These are phyloP conservation scores for Aphidius gifuensis DNA, from an alignment of 1,140 invertebrate genomes.

Conservation along the genomic window DNA sequence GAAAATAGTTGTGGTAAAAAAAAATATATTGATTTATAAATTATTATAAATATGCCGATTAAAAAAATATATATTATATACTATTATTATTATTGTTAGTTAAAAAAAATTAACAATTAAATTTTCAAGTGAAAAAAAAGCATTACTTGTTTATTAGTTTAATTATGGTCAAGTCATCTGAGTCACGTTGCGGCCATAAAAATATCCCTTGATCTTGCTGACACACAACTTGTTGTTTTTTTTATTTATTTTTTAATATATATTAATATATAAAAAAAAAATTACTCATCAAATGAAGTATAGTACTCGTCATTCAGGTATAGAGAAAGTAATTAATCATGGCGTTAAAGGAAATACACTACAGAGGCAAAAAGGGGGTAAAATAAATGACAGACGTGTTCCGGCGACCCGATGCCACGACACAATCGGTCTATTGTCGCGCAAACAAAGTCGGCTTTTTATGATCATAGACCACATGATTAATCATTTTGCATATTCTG, in stretches of 20 bases:
- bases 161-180: not conserved
- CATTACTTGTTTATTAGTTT: too few relatives aligned
- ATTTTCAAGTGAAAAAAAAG: too few relatives aligned
- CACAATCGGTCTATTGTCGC: constrained; percentile 10
- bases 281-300: not conserved
- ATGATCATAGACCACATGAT: too few relatives aligned
- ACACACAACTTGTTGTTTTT: not conserved
- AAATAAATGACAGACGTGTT: constrained; percentile 12
- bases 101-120: too few relatives aligned
- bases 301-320: constrained; percentile 4
- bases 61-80: too few relatives aligned
- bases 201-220: not conserved
- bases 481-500: too few relatives aligned
- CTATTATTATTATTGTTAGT: too few relatives aligned
- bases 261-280: not conserved
- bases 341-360: not conserved
- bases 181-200: constrained; percentile 7
- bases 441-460: not conserved
- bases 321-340: constrained; percentile 15
- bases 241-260: not conserved
- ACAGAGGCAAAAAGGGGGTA: not conserved
- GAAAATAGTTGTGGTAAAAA: too few relatives aligned
- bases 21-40: too few relatives aligned
- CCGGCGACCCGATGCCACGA: constrained; percentile 5
- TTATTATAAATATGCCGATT: too few relatives aligned